Base-by-base conservation (phyloP, 1,140 invertebrate species). In the Pantala flavescens region DNA sequence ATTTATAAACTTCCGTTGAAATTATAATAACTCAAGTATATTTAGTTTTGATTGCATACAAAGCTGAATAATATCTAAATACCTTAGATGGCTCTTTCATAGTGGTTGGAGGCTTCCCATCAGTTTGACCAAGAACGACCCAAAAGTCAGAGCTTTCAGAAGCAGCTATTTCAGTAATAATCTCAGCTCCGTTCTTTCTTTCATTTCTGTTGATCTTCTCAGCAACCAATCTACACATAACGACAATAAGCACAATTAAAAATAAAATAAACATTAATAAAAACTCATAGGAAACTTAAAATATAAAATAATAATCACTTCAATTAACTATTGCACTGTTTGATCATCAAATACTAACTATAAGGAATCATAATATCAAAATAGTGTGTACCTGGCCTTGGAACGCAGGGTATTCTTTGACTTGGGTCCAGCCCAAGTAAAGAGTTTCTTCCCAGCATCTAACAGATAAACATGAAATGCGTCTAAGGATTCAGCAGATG, bases 161-260 rank as follows among this genome's bases (percentile, higher is more conserved):
- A 2, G 90, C 90, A 83, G 96, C 93, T 36, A 86, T 85, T 80
- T 97, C 91, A 0, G 93, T 90, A 49, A 93, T 84, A 71, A 99
- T 93, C 79, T 98, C 95, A 0, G 95, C 90, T 81, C 93, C 92
- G 79, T 96, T 96, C 82, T 99, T 99, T 23, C 97, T 85, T 84
- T 99, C 98, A 82, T 98, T 96, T 84, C 99, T 99, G 82, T 98
- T 99, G 49, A 99, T 96, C 83, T 99, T 99, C 82, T 99, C 98
- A 1, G 96, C 94, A 85, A 99, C 91, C 5, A 99, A 84, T 73
- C 97, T 84, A 76, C 70, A 78, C 75, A 77, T n/a, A 73, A 42
- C 9, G 28, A 36, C 9, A 36, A 36, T 9, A 75, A 24, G 75
- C 77, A 71, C 43, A 73, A 75, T 70, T 43, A 14, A 76, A 23